Evolutionary conservation across 2,888 invertebrate genomes (phyloP).

Genomic region (Heliconius erato): DNA sequence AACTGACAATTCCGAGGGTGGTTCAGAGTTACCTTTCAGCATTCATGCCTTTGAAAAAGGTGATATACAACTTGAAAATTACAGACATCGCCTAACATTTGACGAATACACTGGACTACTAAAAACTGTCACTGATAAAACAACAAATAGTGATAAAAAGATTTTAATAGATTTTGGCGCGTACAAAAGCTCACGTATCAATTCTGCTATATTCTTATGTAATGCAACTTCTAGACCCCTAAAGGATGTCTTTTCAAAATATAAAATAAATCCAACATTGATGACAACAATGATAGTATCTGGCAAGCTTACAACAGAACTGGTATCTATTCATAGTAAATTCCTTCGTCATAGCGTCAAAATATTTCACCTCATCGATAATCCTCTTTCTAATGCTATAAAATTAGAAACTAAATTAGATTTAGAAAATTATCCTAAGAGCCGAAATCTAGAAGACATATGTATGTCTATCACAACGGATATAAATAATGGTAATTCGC

Average conservation of each 20-base stretch:
- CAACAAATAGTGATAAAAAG: conserved; percentile 66
- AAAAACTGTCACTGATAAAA: conserved; percentile 89
- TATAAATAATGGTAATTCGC: conserved; percentile 91
- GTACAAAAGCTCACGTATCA: conserved; percentile 93
- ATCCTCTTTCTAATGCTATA: conserved; percentile 89
- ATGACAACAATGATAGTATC: conserved; percentile 91
- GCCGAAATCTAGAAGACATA: conserved; percentile 93
- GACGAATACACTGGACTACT: conserved; percentile 93
- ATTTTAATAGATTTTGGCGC: conserved; percentile 90
- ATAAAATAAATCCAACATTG: conserved; percentile 84
- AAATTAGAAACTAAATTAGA: conserved; percentile 93
- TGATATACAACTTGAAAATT: conserved; percentile 93
- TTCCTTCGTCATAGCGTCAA: conserved; percentile 91
- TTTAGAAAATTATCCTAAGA: conserved; percentile 93
- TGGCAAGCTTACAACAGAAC: conserved; percentile 92
- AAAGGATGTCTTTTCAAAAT: conserved; percentile 90
- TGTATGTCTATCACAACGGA: conserved; percentile 95
- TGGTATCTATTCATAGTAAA: conserved; percentile 92
- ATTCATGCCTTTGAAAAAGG: conserved; percentile 90
- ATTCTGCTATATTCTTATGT: conserved; percentile 98
- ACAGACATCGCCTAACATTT: conserved; percentile 91
- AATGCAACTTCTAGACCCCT: conserved; percentile 94
- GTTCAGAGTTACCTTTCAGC: conserved; percentile 63
- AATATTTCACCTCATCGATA: conserved; percentile 90
- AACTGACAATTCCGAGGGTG: conserved; percentile 60